phyloP scores from a whole-genome alignment of 2,113 vertebrate species.

The Polyodon spathula region DNA sequence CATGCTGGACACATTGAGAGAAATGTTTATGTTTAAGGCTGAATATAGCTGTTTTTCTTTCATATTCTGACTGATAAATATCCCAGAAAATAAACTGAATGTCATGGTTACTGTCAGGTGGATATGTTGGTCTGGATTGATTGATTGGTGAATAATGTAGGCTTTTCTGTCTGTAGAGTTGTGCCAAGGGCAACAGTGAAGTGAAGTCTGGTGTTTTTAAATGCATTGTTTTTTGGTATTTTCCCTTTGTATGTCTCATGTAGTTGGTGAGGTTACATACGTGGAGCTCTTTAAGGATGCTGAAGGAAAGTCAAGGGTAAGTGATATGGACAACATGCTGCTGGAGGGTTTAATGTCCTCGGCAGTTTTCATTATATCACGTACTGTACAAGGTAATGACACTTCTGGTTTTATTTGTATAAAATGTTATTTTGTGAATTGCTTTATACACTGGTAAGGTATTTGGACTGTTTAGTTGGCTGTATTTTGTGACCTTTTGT shows the following conservation, averaged over 20 bases:
- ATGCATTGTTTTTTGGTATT: slow-evolving; percentile 99
- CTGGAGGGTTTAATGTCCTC: slow-evolving; percentile 92
- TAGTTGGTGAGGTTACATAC: slow-evolving; percentile 99
- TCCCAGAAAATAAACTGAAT: slow-evolving; percentile 84
- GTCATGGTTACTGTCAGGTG: slow-evolving; percentile 84
- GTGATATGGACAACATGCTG: slow-evolving; percentile 92
- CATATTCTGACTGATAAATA: slow-evolving; percentile 81
- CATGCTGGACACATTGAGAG: slow-evolving; percentile 74
- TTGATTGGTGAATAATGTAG: slow-evolving; percentile 89
- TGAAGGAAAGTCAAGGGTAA: slow-evolving; percentile 99
- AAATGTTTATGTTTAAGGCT: slow-evolving; percentile 81
- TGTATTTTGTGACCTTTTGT: slow-evolving; percentile 63
- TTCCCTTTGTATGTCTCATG: slow-evolving; percentile 99
- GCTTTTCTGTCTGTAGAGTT: slow-evolving; percentile 88
- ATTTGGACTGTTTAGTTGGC: slow-evolving; percentile 62
- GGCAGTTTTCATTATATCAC: slow-evolving; percentile 87
- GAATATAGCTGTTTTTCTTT: slow-evolving; percentile 75
- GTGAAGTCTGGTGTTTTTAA: slow-evolving; percentile 91
- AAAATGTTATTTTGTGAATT: no score
- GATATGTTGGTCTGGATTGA: slow-evolving; percentile 86
- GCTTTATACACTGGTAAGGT: slow-evolving; percentile 57
- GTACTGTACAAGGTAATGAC: slow-evolving; percentile 77
- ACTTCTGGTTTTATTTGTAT: slow-evolving; percentile 86
- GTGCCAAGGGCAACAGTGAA: slow-evolving; percentile 86
- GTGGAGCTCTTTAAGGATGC: slow-evolving; percentile 99